Conservation (phyloP, 2,113 vertebrate genomes). For the Tautogolabrus adspersus region DNA sequence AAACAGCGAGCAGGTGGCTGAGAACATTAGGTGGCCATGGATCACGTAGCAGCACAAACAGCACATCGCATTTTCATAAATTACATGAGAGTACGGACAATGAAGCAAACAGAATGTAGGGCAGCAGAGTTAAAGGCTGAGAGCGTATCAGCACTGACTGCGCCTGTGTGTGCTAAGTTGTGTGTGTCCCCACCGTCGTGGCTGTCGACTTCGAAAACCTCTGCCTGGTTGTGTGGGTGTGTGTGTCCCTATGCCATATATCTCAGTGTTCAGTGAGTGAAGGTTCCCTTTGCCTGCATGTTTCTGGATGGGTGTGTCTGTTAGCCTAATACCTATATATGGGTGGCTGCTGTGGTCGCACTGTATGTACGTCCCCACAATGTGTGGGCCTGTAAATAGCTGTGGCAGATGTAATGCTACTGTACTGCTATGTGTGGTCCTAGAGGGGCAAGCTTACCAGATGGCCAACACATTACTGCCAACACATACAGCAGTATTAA, state of each 20-base stretch:
- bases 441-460: slow-evolving; percentile 78
- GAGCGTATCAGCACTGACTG: slow-evolving; percentile 25
- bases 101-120: slow-evolving; percentile 42
- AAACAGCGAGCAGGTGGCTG: slow-evolving; percentile 64
- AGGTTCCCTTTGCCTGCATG: slow-evolving; percentile 5
- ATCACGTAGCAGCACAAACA: slow-evolving; percentile 60
- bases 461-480: slow-evolving; percentile 76
- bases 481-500: slow-evolving; percentile 67
- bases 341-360: slow-evolving; percentile 32
- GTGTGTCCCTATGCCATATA: neutral
- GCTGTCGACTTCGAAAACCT: slow-evolving; percentile 3
- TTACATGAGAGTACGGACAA: slow-evolving; percentile 60
- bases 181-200: neutral
- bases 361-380: slow-evolving; percentile 31
- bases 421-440: slow-evolving; percentile 68
- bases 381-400: slow-evolving; percentile 75
- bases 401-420: slow-evolving; percentile 61
- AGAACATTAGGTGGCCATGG: slow-evolving; percentile 64
- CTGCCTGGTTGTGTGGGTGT: neutral
- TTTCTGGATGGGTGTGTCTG: slow-evolving; percentile 11
- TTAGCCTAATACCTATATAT: slow-evolving; percentile 14
- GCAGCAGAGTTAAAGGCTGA: slow-evolving; percentile 25
- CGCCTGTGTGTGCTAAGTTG: slow-evolving; percentile 1
- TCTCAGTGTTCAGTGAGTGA: neutral
- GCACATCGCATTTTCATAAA: slow-evolving; percentile 57